Evolutionary conservation across 2,797 vertebrate genomes (phyloP).

Genomic region (Graptemys geographica): DNA sequence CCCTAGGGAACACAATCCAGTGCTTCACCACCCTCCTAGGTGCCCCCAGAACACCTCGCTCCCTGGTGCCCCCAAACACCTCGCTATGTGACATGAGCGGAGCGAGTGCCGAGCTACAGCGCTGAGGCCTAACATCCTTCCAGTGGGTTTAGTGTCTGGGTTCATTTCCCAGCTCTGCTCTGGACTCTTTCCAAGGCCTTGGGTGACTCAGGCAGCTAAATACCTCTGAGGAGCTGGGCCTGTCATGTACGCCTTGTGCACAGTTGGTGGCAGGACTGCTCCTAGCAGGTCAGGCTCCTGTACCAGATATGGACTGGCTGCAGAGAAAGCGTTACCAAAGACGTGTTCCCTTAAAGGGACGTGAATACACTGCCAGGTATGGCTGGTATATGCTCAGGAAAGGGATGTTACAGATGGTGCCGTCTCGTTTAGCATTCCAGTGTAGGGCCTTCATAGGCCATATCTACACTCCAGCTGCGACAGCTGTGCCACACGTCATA

Average conservation of each 20-base stretch:
- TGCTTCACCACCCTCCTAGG: neutral
- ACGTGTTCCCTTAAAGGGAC: neutral
- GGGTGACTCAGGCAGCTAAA: neutral
- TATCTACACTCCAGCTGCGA: too few species aligned
- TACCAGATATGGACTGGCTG: neutral
- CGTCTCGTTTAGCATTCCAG: too few species aligned
- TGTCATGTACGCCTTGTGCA: neutral
- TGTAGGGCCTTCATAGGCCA: too few species aligned
- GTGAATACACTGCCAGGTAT: neutral
- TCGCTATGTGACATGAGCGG: neutral
- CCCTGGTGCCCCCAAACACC: slow-evolving; percentile 7
- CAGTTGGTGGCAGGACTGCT: neutral
- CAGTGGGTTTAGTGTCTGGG: neutral
- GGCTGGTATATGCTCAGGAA: neutral
- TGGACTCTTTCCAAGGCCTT: neutral
- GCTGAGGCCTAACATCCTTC: neutral
- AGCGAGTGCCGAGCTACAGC: neutral
- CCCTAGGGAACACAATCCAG: too few species aligned
- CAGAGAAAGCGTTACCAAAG: neutral
- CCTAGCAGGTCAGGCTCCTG: neutral
- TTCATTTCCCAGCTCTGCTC: neutral
- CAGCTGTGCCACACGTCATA: too few species aligned
- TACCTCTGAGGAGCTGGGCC: neutral
- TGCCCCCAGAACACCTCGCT: neutral
- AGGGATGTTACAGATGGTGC: neutral